Percentiles rank a stretch among this genome's conserved stretches.
phyloP scores from a whole-genome alignment of 2,113 vertebrate genomes.

The Amia ocellicauda region DNA sequence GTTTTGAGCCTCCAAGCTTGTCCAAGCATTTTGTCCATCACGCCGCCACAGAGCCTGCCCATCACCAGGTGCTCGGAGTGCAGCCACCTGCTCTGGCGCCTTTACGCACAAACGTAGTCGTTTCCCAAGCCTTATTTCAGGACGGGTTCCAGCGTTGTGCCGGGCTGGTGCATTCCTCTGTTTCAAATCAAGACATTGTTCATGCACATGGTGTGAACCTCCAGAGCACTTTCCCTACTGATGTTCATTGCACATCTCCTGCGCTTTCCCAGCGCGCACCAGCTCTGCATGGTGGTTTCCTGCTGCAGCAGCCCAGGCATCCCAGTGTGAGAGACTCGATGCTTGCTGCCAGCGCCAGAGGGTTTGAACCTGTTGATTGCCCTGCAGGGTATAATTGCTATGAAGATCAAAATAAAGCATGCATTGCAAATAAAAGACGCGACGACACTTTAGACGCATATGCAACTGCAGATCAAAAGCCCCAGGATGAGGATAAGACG shows the following conservation, averaged over 20 bases:
- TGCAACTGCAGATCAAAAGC: too few species aligned
- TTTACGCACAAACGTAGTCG: background rate
- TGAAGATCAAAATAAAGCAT: background rate
- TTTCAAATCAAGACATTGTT: constrained; percentile 1
- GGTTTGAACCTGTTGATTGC: background rate
- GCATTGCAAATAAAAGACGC: too few species aligned
- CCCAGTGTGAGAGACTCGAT: background rate
- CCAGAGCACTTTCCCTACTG: background rate
- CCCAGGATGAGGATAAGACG: too few species aligned
- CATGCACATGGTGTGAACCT: background rate
- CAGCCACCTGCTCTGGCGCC: background rate
- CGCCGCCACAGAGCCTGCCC: background rate
- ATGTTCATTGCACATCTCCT: background rate
- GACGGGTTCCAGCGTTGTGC: background rate
- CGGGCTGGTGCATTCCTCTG: background rate
- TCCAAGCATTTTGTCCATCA: constrained; percentile 3
- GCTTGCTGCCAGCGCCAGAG: background rate
- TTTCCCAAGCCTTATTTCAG: constrained; percentile 9
- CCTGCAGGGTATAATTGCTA: background rate
- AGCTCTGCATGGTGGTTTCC: background rate
- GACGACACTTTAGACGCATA: too few species aligned
- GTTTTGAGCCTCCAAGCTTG: background rate
- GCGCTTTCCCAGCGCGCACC: background rate
- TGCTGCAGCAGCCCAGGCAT: background rate
- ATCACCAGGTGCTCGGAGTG: background rate